Conservation (phyloP, 2,113 vertebrate genomes). For the Mormoops blainvillei region DNA sequence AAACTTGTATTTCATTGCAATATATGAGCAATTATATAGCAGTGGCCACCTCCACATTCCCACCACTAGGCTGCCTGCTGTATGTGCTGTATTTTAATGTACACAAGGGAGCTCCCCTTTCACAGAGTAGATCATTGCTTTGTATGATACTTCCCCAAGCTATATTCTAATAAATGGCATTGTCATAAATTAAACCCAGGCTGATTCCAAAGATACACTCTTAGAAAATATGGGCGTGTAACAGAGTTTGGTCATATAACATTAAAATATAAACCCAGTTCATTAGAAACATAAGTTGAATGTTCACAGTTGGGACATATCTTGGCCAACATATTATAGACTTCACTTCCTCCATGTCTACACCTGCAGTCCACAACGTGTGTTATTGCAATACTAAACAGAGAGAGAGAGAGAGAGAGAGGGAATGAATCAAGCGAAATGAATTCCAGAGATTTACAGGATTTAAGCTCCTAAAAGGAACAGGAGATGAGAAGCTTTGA, state of each 20-base stretch:
- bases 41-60: not conserved
- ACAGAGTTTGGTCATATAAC: not conserved
- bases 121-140: not conserved
- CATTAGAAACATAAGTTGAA: not conserved
- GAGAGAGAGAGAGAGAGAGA: not conserved
- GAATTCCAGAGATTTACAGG: not conserved
- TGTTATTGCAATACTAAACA: not conserved
- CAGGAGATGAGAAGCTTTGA: not conserved
- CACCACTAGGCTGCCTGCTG: not conserved
- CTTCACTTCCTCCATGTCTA: not conserved
- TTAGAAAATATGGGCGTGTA: not conserved
- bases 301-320: not conserved
- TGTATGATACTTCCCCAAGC: not conserved
- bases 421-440: not conserved
- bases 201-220: not conserved
- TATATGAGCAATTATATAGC: not conserved
- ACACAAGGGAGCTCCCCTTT: not conserved
- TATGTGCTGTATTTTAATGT: not conserved
- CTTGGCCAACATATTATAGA: not conserved
- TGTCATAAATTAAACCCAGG: not conserved
- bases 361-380: not conserved
- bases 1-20: constrained; percentile 5
- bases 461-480: not conserved
- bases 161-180: not conserved
- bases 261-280: not conserved